Base-by-base conservation (phyloP, 2,888 invertebrate genomes). In the Drosophila niveifrons region DNA sequence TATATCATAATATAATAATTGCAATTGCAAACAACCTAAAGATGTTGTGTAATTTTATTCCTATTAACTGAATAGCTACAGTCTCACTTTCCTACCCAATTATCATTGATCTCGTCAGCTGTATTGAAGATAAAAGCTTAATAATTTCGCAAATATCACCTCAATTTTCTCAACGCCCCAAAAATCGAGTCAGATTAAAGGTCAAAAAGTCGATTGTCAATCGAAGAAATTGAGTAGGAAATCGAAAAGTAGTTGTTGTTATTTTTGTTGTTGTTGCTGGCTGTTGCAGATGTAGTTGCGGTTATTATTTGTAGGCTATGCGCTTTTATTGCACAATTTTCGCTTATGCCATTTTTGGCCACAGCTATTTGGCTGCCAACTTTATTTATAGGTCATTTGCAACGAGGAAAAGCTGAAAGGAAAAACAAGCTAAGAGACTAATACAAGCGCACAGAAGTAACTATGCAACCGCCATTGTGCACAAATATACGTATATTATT, bases 351-450 rank as follows among this genome's bases (percentile, higher is more conserved):
- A 73, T 70, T 78, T 86, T 70, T 55, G 86, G 78, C 52, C 69
- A 48, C 59, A 58, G 73, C 74, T 78, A 70, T 77, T 86, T 59
- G 75, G 85, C 72, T 84, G 82, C 87, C 88, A 78, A 83, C 80
- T 83, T 84, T 87, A 79, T 83, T 83, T 83, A 83, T 83, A 84
- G 88, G 82, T 83, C 82, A 80, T 75, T 83, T 66, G 53, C 75
- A 75, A 66, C 62, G 47, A 64, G 56, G 36, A 75, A 83, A 82
- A 64, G 57, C 70, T 63, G 57, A 72, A 63, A 67, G 66, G 66
- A 68, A 68, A 77, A 55, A 56, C 57, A 11, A 53, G 43, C 50
- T 39, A 71, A 55, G 15, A 44, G 41, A 39, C 55, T 29, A 70
- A 73, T 56, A 39, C 46, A 64, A 55, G 62, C 58, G 15, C 61